Conservation (phyloP, 1,140 invertebrate genomes). For the Kradibia gibbosae region DNA sequence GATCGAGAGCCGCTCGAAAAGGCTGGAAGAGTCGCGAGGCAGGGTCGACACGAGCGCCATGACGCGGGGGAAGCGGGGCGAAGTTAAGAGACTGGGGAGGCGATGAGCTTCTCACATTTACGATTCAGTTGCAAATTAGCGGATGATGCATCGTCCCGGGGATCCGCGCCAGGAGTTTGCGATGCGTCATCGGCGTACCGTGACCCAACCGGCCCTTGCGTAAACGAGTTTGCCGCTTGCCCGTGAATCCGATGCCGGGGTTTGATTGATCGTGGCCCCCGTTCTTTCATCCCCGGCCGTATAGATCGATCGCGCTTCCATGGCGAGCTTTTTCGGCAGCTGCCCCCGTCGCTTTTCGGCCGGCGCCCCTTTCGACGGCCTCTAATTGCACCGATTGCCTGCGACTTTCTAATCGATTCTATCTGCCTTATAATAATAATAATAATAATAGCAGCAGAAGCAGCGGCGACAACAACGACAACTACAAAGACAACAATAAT, state of each 20-base stretch:
- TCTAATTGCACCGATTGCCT: too few species aligned
- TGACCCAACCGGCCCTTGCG: conserved; percentile 18
- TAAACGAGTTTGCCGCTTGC: conserved; percentile 47
- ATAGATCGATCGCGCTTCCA: not conserved
- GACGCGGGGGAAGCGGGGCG: too few species aligned
- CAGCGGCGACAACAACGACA: too few species aligned
- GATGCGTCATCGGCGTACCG: conserved; percentile 49
- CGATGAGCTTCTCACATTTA: conserved; percentile 1
- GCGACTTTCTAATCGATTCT: too few species aligned
- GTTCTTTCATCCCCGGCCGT: not conserved
- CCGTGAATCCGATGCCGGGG: conserved; percentile 31
- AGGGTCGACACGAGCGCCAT: not conserved
- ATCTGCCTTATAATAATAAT: too few species aligned
- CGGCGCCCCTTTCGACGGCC: not conserved
- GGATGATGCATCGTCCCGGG: conserved; percentile 45
- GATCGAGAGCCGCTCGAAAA: too few species aligned
- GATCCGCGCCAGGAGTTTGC: conserved; percentile 35
- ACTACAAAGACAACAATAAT: too few species aligned
- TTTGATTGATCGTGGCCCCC: conserved; percentile 35
- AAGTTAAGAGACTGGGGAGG: too few species aligned
- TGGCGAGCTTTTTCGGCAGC: too few species aligned
- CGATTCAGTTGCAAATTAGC: conserved; percentile 51
- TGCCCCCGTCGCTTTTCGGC: too few species aligned
- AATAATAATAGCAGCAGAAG: too few species aligned
- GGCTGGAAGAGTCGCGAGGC: not conserved